These are phyloP conservation scores for Prionace glauca DNA, from an alignment of 2,797 vertebrate species.

Conservation along the genomic window DNA sequence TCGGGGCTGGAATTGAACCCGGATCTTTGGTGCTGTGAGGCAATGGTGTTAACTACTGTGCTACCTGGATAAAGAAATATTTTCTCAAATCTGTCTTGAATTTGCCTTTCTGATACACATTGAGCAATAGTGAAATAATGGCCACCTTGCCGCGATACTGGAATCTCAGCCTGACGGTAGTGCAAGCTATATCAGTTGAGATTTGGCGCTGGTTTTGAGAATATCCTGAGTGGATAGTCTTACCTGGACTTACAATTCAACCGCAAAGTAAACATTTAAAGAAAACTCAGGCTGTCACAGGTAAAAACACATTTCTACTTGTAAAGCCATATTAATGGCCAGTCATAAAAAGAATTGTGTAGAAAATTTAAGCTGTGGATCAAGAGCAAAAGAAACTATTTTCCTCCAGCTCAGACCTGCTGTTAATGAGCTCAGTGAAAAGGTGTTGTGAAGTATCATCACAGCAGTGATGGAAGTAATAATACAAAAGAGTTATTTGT, in stretches of 20 bases:
- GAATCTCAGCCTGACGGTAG: neutral
- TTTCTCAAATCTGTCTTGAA: neutral
- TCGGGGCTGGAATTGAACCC: no score
- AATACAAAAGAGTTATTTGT: neutral
- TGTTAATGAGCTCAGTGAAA: neutral
- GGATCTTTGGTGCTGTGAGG: no score
- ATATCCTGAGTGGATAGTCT: neutral
- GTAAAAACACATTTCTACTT: conserved; percentile 5
- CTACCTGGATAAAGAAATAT: neutral
- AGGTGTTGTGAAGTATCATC: neutral
- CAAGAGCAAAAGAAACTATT: neutral
- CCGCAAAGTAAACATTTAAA: neutral
- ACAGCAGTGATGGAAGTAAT: neutral
- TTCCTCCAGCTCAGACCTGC: neutral
- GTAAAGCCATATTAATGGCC: neutral
- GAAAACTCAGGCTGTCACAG: neutral
- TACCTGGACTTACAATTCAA: neutral
- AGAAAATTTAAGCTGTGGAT: neutral
- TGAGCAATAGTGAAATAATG: neutral
- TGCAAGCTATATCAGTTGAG: neutral
- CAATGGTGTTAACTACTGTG: no score
- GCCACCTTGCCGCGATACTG: no score
- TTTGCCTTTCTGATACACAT: neutral
- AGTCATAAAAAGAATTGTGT: conserved; percentile 10
- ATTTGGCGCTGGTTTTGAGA: neutral